Percentiles rank a stretch among this genome's conserved stretches.
Evolutionary conservation across 2,888 invertebrate species (phyloP).

Genomic region (Nomada hirtipes): DNA sequence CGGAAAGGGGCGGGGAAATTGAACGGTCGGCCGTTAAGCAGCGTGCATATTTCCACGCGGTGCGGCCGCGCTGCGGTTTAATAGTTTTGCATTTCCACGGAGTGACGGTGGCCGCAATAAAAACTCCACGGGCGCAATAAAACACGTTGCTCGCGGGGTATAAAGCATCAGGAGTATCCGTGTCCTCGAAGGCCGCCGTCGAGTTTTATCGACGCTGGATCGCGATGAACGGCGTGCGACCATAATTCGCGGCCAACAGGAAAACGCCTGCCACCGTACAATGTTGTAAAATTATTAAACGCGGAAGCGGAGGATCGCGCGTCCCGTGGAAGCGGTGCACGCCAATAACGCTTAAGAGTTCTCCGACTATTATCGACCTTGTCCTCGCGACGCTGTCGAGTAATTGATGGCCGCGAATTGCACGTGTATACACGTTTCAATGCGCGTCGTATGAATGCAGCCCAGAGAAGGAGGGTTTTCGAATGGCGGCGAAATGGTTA

Average conservation of each 20-base stretch:
- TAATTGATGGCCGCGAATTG: constrained; percentile 16
- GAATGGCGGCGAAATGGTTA: neutral
- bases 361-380: neutral
- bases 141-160: constrained; percentile 55
- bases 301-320: constrained; percentile 6
- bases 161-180: constrained; percentile 56
- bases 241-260: constrained; percentile 26
- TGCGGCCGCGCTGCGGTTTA: constrained; percentile 48
- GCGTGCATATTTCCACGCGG: constrained; percentile 52
- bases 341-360: neutral
- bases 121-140: constrained; percentile 59
- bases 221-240: constrained; percentile 24
- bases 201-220: constrained; percentile 46
- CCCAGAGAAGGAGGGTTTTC: neutral
- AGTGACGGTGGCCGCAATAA: constrained; percentile 57
- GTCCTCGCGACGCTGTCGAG: constrained; percentile 9
- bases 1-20: constrained; percentile 32
- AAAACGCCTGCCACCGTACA: constrained; percentile 2
- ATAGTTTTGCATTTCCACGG: constrained; percentile 62
- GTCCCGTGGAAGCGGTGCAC: no score
- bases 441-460: no score
- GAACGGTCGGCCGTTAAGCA: constrained; percentile 51
- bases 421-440: neutral
- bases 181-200: constrained; percentile 27
- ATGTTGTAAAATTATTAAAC: constrained; percentile 43